These are phyloP conservation scores for Phyllostomus hastatus DNA, from an alignment of 2,113 vertebrate species.

Conservation along the genomic window DNA sequence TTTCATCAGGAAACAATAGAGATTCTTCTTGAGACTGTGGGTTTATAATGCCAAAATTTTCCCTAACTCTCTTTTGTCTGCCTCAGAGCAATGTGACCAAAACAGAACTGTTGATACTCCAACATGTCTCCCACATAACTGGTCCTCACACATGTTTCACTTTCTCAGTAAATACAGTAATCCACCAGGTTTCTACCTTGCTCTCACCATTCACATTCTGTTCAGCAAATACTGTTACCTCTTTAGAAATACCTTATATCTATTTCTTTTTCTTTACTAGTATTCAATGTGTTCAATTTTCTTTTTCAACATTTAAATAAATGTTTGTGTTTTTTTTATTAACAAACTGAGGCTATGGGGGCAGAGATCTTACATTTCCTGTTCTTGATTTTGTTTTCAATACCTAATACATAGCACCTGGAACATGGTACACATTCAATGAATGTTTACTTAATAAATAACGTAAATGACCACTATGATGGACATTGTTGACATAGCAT, in stretches of 20 bases:
- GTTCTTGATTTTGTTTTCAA: background rate
- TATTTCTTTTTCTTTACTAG: background rate
- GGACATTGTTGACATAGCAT: background rate
- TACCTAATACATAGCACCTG: background rate
- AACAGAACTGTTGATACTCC: background rate
- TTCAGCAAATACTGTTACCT: background rate
- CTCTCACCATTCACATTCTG: background rate
- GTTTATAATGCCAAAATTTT: background rate
- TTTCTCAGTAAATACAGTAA: background rate
- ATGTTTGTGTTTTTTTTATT: background rate
- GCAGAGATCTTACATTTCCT: background rate
- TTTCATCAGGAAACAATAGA: background rate
- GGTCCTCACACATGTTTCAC: background rate
- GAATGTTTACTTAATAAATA: background rate
- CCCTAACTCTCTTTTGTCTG: background rate
- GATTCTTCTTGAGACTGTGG: background rate
- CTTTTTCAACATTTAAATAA: background rate
- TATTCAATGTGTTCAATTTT: background rate
- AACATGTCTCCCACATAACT: background rate
- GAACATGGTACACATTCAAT: background rate
- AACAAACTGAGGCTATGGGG: background rate
- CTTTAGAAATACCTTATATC: background rate
- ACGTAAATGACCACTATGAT: background rate
- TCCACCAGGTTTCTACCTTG: background rate
- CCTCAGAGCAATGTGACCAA: background rate